These are phyloP conservation scores for Pipa parva DNA, from an alignment of 2,113 vertebrate genomes.

Conservation along the genomic window DNA sequence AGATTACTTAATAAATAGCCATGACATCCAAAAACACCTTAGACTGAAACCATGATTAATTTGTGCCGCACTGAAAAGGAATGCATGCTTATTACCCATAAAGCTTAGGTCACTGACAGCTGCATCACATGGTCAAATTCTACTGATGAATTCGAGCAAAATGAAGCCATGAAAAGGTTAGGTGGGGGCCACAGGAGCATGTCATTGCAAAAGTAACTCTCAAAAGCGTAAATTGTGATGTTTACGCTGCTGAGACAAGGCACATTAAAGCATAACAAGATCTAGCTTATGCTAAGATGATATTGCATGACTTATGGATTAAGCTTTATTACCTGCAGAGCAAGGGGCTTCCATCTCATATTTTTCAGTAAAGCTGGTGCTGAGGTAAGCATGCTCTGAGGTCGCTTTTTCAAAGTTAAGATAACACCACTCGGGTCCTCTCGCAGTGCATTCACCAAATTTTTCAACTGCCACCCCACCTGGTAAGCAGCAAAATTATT, in stretches of 20 bases:
- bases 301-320: slow-evolving; percentile 79
- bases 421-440: slow-evolving; percentile 97
- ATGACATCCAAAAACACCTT: background rate
- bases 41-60: background rate
- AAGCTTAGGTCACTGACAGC: background rate
- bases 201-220: slow-evolving; percentile 24
- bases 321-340: slow-evolving; percentile 94
- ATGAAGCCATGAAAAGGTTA: background rate
- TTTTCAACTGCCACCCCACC: slow-evolving; percentile 98
- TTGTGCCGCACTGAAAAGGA: background rate
- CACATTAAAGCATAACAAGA: slow-evolving; percentile 73
- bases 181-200: background rate
- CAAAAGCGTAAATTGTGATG: slow-evolving; percentile 60
- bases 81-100: background rate
- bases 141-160: background rate
- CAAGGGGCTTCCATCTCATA: slow-evolving; percentile 99
- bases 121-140: background rate
- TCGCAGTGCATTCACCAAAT: slow-evolving; percentile 97
- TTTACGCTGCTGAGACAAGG: slow-evolving; percentile 73
- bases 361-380: slow-evolving; percentile 99
- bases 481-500: slow-evolving; percentile 77
- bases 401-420: slow-evolving; percentile 99
- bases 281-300: slow-evolving; percentile 72
- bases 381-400: slow-evolving; percentile 98
- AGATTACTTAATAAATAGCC: slow-evolving; percentile 1